Percentiles rank a stretch among this genome's conserved stretches.
Conservation (phyloP, 2,797 vertebrate species). For the Schizothorax lantsangensis region DNA sequence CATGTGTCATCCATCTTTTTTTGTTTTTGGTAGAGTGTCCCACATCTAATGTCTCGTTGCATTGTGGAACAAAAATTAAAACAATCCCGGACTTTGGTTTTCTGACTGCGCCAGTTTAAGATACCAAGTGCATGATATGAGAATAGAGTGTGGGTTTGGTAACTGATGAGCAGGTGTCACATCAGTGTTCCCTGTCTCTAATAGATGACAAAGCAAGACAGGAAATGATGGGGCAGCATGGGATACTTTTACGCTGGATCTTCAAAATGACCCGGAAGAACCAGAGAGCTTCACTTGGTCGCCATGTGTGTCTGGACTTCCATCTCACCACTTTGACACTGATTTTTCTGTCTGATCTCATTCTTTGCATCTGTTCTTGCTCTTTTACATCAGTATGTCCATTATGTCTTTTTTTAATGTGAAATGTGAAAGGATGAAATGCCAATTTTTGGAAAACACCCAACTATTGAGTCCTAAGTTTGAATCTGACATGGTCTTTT, state of each 20-base stretch:
- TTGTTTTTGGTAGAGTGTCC: constrained; percentile 15
- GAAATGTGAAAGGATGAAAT: constrained; percentile 67
- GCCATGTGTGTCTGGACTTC: not conserved
- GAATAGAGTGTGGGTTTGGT: constrained; percentile 16
- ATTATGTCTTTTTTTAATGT: constrained; percentile 33
- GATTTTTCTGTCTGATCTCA: constrained; percentile 24
- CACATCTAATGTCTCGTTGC: not conserved
- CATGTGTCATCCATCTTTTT: not conserved
- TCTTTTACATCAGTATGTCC: not conserved
- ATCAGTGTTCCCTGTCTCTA: not conserved
- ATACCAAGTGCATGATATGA: constrained; percentile 49
- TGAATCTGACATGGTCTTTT: constrained; percentile 33
- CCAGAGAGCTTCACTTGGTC: constrained; percentile 44
- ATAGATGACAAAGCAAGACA: constrained; percentile 21
- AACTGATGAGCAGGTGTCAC: not conserved
- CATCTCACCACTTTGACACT: not conserved
- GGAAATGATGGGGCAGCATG: constrained; percentile 24
- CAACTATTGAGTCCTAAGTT: constrained; percentile 33
- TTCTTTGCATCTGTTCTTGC: not conserved
- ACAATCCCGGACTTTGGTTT: constrained; percentile 22
- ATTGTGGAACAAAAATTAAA: not conserved
- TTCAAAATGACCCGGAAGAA: constrained; percentile 25
- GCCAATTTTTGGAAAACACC: constrained; percentile 32
- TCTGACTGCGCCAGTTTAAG: constrained; percentile 39
- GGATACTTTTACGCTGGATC: constrained; percentile 29